Evolutionary conservation across 2,888 invertebrate species (phyloP).

Genomic region (Lasius platythorax): DNA sequence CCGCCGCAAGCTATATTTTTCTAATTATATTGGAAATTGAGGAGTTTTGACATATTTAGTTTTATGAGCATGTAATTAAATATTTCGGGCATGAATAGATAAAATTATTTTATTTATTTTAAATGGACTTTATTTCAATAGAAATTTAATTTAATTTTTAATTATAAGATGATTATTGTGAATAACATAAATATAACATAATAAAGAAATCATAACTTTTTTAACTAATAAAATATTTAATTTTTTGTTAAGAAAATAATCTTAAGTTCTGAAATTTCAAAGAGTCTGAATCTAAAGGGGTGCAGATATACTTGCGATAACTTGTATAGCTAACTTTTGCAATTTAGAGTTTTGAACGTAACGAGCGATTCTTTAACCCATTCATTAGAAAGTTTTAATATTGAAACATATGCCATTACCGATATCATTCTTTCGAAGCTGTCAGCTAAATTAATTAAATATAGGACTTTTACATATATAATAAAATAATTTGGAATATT

Average conservation of each 20-base stretch:
- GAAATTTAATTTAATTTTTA: not conserved
- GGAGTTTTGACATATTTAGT: not conserved
- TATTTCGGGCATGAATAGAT: not conserved
- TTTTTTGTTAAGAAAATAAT: not conserved
- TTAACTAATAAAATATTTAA: not conserved
- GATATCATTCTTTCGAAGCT: not conserved
- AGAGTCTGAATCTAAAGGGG: not conserved
- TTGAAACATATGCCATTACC: not conserved
- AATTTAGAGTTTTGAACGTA: constrained; percentile 22
- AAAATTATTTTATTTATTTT: not conserved
- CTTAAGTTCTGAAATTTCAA: not conserved
- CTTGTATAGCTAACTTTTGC: constrained; percentile 20
- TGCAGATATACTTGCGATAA: constrained; percentile 16
- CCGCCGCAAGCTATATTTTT: not conserved
- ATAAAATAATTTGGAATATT: not conserved
- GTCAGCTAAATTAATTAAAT: not conserved
- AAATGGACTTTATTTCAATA: not conserved
- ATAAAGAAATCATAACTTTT: not conserved
- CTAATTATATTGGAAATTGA: not conserved
- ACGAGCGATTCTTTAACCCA: not conserved
- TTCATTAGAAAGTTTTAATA: constrained; percentile 34
- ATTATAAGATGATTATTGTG: not conserved
- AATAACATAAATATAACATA: not conserved
- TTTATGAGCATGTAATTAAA: not conserved
- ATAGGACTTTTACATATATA: not conserved